These are phyloP conservation scores for Eumeta japonica DNA, from an alignment of 1,140 invertebrate species.

Conservation along the genomic window DNA sequence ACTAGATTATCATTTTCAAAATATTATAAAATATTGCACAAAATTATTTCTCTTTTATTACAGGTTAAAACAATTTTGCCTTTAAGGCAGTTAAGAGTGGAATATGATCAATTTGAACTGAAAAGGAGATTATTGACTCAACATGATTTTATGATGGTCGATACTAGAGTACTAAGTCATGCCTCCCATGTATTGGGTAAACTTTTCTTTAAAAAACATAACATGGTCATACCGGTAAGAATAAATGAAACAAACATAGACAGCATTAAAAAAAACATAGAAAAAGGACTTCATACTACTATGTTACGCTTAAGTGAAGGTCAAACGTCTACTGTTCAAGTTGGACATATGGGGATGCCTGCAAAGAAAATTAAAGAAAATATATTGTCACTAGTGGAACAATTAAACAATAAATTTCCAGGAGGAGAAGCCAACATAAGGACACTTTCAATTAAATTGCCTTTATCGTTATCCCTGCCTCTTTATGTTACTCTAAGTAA, in stretches of 20 bases:
- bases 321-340: slow-evolving; percentile 55
- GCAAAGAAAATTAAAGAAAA: slow-evolving; percentile 59
- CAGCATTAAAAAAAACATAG: slow-evolving; percentile 61
- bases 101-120: slow-evolving; percentile 67
- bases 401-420: slow-evolving; percentile 59
- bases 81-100: slow-evolving; percentile 62
- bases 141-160: slow-evolving; percentile 66
- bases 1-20: too few species aligned
- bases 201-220: slow-evolving; percentile 62
- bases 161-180: slow-evolving; percentile 63
- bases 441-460: slow-evolving; percentile 59
- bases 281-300: slow-evolving; percentile 60
- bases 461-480: slow-evolving; percentile 57
- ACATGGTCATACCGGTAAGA: slow-evolving; percentile 61
- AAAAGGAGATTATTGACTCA: slow-evolving; percentile 60
- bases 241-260: slow-evolving; percentile 44
- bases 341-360: slow-evolving; percentile 61
- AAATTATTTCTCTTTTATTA: slow-evolving; percentile 11
- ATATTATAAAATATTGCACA: too few species aligned
- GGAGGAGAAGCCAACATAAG: slow-evolving; percentile 66
- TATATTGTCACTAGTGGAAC: slow-evolving; percentile 51
- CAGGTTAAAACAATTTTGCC: slow-evolving; percentile 56
- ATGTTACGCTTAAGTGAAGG: slow-evolving; percentile 58
- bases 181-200: slow-evolving; percentile 62
- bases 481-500: slow-evolving; percentile 65